Conservation (phyloP, 2,888 invertebrate genomes). For the Orthosia gracilis region DNA sequence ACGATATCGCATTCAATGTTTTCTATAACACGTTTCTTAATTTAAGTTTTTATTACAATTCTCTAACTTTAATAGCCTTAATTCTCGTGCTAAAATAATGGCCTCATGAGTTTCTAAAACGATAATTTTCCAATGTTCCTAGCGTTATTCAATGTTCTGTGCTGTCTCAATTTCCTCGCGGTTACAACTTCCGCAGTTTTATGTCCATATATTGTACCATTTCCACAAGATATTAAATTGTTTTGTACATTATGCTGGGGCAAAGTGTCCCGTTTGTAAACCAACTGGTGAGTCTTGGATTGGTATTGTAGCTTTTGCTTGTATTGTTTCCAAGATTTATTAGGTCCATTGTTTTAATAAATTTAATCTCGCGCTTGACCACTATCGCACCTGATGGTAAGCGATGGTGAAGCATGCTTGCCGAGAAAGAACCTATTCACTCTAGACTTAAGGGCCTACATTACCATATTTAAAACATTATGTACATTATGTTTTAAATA, state of each 20-base stretch:
- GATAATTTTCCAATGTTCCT: constrained; percentile 25
- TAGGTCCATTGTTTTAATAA: no score
- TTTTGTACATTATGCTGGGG: constrained; percentile 12
- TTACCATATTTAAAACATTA: no score
- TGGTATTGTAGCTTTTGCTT: not conserved
- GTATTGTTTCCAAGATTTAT: no score
- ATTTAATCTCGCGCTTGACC: no score
- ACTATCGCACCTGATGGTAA: no score
- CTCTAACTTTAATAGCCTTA: not conserved
- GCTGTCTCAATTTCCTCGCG: constrained; percentile 51
- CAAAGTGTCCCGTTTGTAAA: no score
- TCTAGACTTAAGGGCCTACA: no score
- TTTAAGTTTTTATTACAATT: not conserved
- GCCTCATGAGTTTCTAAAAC: constrained; percentile 21
- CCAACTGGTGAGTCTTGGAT: not conserved
- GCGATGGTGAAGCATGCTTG: no score
- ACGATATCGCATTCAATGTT: not conserved
- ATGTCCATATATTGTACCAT: constrained; percentile 30
- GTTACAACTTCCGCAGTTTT: constrained; percentile 45
- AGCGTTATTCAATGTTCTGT: constrained; percentile 30
- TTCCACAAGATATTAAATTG: constrained; percentile 43
- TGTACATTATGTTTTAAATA: no score
- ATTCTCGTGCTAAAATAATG: not conserved
- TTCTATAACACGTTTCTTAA: not conserved
- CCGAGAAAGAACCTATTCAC: no score